Conservation (phyloP, 2,113 vertebrate species). For the Thamnaconus septentrionalis region DNA sequence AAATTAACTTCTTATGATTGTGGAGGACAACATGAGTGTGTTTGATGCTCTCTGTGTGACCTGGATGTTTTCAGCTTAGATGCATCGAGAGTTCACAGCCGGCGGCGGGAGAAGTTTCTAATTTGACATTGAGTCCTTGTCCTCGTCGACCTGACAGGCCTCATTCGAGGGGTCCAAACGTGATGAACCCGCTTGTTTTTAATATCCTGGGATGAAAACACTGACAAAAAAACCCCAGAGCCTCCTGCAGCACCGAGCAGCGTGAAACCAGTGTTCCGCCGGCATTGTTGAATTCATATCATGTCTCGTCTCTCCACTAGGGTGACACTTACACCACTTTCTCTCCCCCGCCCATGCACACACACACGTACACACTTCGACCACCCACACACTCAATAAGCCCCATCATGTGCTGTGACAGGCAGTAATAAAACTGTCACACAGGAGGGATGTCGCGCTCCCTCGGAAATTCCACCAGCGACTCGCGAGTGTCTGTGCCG, state of each 20-base stretch:
- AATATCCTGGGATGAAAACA: background rate
- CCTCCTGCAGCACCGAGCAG: no score
- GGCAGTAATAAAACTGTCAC: conserved; percentile 45
- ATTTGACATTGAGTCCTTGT: no score
- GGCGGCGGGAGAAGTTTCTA: no score
- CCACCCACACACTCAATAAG: conserved; percentile 19
- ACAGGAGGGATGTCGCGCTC: conserved; percentile 1
- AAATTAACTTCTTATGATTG: no score
- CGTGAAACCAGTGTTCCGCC: no score
- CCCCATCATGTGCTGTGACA: conserved; percentile 29
- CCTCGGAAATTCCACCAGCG: background rate
- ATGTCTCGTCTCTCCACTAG: conserved; percentile 1
- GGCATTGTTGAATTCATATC: conserved; percentile 4
- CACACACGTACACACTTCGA: conserved; percentile 1
- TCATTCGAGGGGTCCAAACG: background rate
- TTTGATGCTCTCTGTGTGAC: no score
- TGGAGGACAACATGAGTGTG: no score
- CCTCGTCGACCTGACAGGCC: no score
- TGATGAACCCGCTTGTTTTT: background rate
- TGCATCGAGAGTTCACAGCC: no score
- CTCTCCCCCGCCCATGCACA: background rate
- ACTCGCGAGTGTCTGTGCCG: no score
- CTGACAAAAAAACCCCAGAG: no score
- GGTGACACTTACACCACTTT: conserved; percentile 23
- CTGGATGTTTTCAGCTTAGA: no score